phyloP scores from a whole-genome alignment of 2,113 vertebrate species.

The Epinephelus cyanopodus region DNA sequence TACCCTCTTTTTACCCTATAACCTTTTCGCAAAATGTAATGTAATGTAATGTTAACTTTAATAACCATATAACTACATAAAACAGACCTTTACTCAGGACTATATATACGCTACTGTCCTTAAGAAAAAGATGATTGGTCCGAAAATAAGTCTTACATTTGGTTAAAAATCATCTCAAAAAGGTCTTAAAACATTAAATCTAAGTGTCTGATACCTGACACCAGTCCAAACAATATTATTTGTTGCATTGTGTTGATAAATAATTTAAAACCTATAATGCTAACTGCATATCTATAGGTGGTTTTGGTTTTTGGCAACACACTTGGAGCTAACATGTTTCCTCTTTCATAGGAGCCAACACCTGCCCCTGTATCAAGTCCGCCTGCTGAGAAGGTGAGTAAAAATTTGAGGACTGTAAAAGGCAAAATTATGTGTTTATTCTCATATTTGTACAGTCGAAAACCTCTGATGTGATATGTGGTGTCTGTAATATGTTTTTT shows the following conservation, averaged over 20 bases:
- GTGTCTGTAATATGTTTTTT: no score
- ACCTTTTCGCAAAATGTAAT: no score
- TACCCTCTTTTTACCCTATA: no score
- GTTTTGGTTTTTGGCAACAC: neutral
- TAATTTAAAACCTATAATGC: neutral
- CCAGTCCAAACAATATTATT: neutral
- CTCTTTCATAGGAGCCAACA: conserved; percentile 70
- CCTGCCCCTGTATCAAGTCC: conserved; percentile 66
- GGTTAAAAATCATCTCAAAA: no score
- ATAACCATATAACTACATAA: no score
- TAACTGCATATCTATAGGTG: neutral
- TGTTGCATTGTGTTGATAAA: neutral
- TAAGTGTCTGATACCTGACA: no score
- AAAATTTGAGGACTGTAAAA: neutral
- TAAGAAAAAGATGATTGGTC: no score
- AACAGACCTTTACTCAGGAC: no score
- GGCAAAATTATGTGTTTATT: neutral
- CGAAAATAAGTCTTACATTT: no score
- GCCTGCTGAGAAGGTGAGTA: conserved; percentile 80
- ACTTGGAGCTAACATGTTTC: conserved; percentile 16
- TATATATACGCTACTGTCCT: no score
- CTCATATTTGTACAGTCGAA: neutral
- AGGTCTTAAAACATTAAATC: no score
- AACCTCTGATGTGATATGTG: neutral
- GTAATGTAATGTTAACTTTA: no score